A percentile compares a stretch with the other conserved stretches of the same genome.
phyloP scores from a whole-genome alignment of 2,888 invertebrate species.

The Erannis defoliaria region DNA sequence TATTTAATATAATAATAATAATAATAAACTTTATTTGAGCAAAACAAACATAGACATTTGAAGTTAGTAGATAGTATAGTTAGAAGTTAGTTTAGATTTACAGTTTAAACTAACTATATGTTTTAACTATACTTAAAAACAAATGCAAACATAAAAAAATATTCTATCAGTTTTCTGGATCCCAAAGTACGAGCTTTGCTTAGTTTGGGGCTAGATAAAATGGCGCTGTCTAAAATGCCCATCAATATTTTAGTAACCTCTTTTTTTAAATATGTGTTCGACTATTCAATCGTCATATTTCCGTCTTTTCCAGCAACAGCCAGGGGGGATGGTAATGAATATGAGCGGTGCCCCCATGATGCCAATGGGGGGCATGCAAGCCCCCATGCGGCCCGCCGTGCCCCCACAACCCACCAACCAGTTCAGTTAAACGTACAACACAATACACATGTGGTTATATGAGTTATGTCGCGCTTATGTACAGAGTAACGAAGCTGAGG shows the following conservation, averaged over 20 bases:
- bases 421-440: conserved; percentile 73
- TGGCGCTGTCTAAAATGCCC: no score
- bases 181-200: no score
- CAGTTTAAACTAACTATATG: no score
- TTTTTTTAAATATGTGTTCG: neutral
- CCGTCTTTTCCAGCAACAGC: conserved; percentile 75
- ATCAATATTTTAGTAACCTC: neutral
- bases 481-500: conserved; percentile 47
- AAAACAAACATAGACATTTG: no score
- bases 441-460: conserved; percentile 21
- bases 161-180: no score
- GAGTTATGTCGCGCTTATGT: conserved; percentile 47
- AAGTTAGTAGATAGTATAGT: no score
- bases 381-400: conserved; percentile 75
- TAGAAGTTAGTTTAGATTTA: no score
- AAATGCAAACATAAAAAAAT: no score
- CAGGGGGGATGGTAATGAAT: conserved; percentile 81
- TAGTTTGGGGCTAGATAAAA: no score
- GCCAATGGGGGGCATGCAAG: conserved; percentile 73
- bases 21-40: no score
- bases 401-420: conserved; percentile 78
- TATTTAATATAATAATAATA: no score
- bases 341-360: conserved; percentile 74
- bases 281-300: conserved; percentile 6
- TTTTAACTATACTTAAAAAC: no score